phyloP scores from a whole-genome alignment of 2,888 invertebrate genomes.

The Acanthoscelides obtectus region DNA sequence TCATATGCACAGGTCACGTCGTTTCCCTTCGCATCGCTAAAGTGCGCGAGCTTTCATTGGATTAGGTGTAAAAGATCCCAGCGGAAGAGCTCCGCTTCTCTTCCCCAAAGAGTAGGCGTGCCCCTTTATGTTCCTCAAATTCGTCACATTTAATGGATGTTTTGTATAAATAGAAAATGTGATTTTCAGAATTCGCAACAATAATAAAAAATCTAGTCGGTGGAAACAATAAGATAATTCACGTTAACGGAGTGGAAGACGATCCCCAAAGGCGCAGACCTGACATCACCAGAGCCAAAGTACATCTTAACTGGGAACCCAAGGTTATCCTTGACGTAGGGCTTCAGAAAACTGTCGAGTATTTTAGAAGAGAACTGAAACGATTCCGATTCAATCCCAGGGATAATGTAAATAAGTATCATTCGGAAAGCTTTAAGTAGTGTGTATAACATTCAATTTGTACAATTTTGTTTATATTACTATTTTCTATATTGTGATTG shows the following conservation, averaged over 20 bases:
- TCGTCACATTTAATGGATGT: too few species aligned
- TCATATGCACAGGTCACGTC: too few species aligned
- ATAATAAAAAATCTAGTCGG: constrained; percentile 83
- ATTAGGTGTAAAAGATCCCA: too few species aligned
- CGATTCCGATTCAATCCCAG: constrained; percentile 56
- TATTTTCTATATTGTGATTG: background rate
- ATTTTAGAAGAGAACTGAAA: constrained; percentile 85
- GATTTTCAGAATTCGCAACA: constrained; percentile 77
- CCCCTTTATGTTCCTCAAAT: too few species aligned
- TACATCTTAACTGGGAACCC: constrained; percentile 86
- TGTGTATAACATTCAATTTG: background rate
- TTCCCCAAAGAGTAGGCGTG: too few species aligned
- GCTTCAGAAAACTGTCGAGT: constrained; percentile 85
- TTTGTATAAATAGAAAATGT: too few species aligned
- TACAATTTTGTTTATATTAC: background rate
- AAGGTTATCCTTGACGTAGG: constrained; percentile 80
- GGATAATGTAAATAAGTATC: constrained; percentile 23
- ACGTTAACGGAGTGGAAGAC: constrained; percentile 85
- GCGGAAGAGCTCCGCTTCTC: too few species aligned
- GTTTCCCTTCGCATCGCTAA: too few species aligned
- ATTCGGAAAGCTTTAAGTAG: constrained; percentile 2
- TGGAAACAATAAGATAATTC: constrained; percentile 77
- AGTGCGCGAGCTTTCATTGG: too few species aligned
- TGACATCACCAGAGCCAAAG: constrained; percentile 85
- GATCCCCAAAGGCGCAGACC: constrained; percentile 94